Conservation (phyloP, 2,888 invertebrate species). For the Parelbella ahira region DNA sequence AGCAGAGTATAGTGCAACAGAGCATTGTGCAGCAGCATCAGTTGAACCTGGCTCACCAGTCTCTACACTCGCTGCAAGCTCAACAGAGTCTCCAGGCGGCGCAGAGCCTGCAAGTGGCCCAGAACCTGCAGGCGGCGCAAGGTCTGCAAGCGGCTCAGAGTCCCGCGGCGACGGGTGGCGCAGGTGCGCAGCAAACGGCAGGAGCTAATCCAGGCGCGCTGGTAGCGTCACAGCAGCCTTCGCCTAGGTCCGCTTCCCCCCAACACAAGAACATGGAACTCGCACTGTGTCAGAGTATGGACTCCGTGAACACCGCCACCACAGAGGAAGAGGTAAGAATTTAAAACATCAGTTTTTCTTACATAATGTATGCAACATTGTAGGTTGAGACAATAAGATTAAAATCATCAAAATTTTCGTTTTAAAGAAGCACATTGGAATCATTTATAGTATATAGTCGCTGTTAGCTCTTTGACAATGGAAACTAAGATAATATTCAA, state of each 20-base stretch:
- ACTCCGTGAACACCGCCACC: conserved; percentile 96
- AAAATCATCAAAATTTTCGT: no score
- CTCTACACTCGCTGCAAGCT: conserved; percentile 64
- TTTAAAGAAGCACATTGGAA: no score
- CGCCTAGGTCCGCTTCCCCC: conserved; percentile 63
- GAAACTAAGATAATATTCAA: conserved; percentile 41
- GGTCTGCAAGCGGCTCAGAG: conserved; percentile 48
- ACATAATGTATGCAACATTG: no score
- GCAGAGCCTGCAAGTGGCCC: conserved; percentile 44
- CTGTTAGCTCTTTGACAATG: conserved; percentile 40
- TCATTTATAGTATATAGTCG: no score
- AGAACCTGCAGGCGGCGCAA: conserved; percentile 47
- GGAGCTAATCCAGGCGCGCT: conserved; percentile 65
- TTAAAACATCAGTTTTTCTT: not conserved
- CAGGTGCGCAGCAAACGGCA: conserved; percentile 61
- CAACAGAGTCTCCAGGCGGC: conserved; percentile 52
- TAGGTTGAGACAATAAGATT: no score
- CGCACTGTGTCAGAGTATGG: conserved; percentile 97
- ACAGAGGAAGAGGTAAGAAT: conserved; percentile 96
- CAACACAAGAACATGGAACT: conserved; percentile 80
- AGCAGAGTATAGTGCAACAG: conserved; percentile 73
- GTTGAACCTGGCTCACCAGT: conserved; percentile 72
- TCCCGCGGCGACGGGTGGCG: conserved; percentile 52
- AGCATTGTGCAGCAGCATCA: conserved; percentile 75
- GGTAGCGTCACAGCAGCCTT: conserved; percentile 71